Evolutionary conservation across 2,797 vertebrate species (phyloP), one percentile per base, ranked within the genome.

Genomic region (Gymnodraco acuticeps): DNA sequence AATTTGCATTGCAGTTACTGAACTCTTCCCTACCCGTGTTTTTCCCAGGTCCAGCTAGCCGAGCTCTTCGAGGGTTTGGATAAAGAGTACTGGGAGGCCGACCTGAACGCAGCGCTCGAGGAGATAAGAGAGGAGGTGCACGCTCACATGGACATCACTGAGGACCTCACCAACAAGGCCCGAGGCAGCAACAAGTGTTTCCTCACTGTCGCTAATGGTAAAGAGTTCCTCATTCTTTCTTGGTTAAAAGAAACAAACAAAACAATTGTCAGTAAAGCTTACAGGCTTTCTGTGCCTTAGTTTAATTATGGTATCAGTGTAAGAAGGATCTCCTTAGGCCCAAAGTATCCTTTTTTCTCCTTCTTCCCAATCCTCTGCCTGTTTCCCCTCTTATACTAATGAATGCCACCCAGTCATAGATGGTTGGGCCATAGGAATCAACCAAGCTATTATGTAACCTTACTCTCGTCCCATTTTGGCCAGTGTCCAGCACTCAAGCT

Each of bases 81-180:
- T 92, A 96, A 96, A 88, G 94, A 96, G 69, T 96, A 96, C 85
- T 99, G 97, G 97, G 98, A 99, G 94, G 93, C 92, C 16, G 97
- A 98, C 70, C 94, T 99, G 82, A 96, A 94, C 66, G 94, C 94
- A 85, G 95, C 95, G 33, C 92, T 99, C 19, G 97, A 98, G 54
- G 97, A 99, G 90, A 96, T 98, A 87, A 92, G 95, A 33, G 97
- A 98, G 2, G 98, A 99, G 89, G 94, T 98, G 78, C 97, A 98
- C 70, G 84, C 91, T 9, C 97, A 99, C 77, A 99, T 99, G 98
- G 97, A 98, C 77, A 96, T 97, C 81, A 98, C 96, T 0, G 97
- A 99, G 79, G 98, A 99, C 78, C 94, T 99, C 50, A 99, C 98
- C 68, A 97, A 97, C 88, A 99, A 99, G 91, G 96, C 97, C 64